Evolutionary conservation across 1,140 invertebrate genomes (phyloP).

Genomic region (Mesaphorura yosii): DNA sequence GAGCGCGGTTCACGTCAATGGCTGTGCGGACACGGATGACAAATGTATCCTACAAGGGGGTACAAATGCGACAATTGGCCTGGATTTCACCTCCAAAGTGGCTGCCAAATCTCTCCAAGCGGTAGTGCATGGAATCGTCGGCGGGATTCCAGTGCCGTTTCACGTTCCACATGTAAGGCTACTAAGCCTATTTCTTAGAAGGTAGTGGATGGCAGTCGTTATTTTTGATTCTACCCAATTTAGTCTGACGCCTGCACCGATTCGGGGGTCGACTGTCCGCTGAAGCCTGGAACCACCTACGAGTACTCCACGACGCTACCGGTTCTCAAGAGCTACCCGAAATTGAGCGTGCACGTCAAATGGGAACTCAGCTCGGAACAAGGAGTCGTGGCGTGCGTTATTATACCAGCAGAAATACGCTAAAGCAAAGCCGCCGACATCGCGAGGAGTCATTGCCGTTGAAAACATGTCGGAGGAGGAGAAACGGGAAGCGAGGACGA

Average conservation of each 20-base stretch:
- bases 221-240: constrained; percentile 1
- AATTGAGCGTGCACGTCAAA: constrained; percentile 32
- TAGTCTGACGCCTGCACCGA: constrained; percentile 33
- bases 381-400: constrained; percentile 32
- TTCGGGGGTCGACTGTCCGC: constrained; percentile 34
- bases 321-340: constrained; percentile 32
- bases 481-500: no score
- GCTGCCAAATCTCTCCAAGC: constrained; percentile 19
- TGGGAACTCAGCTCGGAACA: constrained; percentile 34
- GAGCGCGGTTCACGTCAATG: constrained; percentile 16
- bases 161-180: constrained; percentile 31
- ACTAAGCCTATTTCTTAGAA: no score
- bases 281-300: constrained; percentile 29
- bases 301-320: constrained; percentile 31
- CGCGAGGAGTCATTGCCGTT: no score
- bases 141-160: constrained; percentile 36
- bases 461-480: no score
- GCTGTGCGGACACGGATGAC: constrained; percentile 18
- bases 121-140: constrained; percentile 35
- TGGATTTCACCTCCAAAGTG: constrained; percentile 23
- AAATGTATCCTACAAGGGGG: constrained; percentile 22
- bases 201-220: no score
- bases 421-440: no score
- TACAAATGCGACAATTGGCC: constrained; percentile 18
- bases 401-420: constrained; percentile 31